Evolutionary conservation across 2,888 invertebrate genomes (phyloP).

Genomic region (Bhutanitis thaidina): DNA sequence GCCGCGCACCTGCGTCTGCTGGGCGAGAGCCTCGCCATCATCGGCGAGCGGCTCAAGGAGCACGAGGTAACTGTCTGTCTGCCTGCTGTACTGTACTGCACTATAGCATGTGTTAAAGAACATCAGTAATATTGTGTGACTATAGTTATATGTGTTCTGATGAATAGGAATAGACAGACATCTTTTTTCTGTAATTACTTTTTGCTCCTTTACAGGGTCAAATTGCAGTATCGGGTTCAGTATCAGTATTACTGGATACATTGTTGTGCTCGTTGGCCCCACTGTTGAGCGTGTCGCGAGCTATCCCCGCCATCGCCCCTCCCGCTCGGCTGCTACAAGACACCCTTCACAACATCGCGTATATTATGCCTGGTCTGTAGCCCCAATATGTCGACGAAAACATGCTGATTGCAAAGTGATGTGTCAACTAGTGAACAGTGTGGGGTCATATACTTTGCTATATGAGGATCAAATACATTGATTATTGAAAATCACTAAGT

Average conservation of each 20-base stretch:
- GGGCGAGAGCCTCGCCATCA: slow-evolving; percentile 95
- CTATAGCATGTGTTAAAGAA: too few species aligned
- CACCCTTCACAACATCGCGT: slow-evolving; percentile 96
- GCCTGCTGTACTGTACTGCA: too few species aligned
- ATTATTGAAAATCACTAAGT: too few species aligned
- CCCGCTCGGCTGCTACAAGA: slow-evolving; percentile 74
- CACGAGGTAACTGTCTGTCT: slow-evolving; percentile 83
- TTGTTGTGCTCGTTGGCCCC: slow-evolving; percentile 95
- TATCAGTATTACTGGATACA: slow-evolving; percentile 95
- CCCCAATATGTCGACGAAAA: not conserved
- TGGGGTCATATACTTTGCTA: too few species aligned
- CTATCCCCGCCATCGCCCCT: slow-evolving; percentile 87
- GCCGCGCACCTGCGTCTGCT: slow-evolving; percentile 95
- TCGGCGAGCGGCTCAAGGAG: slow-evolving; percentile 95
- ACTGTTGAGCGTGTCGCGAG: slow-evolving; percentile 90
- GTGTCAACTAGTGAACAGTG: not conserved
- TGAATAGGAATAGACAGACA: too few species aligned
- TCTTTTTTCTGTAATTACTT: too few species aligned
- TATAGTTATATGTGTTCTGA: too few species aligned
- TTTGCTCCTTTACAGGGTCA: too few species aligned
- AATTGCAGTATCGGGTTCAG: slow-evolving; percentile 96
- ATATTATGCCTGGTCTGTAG: slow-evolving; percentile 86
- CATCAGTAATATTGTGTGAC: too few species aligned
- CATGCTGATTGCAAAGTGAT: not conserved
- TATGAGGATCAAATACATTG: too few species aligned